Percentiles rank a stretch among this genome's conserved stretches.
Evolutionary conservation across 2,888 invertebrate species (phyloP).

Genomic region (Pseudococcus jackbeardsleyi): DNA sequence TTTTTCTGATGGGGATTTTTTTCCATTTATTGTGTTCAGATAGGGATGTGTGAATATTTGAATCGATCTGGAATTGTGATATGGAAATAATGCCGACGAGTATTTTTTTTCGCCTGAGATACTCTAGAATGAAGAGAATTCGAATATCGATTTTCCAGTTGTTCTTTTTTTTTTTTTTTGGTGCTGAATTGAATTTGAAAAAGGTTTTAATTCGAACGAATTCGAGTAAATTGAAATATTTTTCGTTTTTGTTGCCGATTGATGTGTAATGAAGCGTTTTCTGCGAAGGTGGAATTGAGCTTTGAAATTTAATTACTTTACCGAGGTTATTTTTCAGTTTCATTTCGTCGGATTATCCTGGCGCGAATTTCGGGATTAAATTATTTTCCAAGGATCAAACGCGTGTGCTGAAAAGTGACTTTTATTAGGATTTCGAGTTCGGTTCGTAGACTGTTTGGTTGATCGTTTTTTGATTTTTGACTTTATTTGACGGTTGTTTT

Average conservation of each 20-base stretch:
- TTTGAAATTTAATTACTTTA: background rate
- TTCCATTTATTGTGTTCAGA: too few relatives aligned
- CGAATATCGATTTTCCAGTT: background rate
- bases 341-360: background rate
- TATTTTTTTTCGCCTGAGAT: background rate
- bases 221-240: background rate
- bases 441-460: background rate
- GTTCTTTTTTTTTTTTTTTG: background rate
- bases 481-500: background rate
- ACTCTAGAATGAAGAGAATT: background rate
- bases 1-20: too few relatives aligned
- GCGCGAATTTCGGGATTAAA: background rate
- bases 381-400: background rate
- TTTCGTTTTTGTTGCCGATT: background rate
- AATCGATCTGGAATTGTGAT: background rate
- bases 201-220: background rate
- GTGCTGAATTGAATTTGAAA: background rate
- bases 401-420: background rate
- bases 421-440: background rate
- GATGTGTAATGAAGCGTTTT: background rate
- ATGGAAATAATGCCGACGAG: background rate
- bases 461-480: too few relatives aligned
- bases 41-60: background rate
- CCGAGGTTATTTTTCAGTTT: background rate
- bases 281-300: background rate